These are phyloP conservation scores for Neoseiulus cucumeris DNA, from an alignment of 1,140 invertebrate genomes.

Conservation along the genomic window DNA sequence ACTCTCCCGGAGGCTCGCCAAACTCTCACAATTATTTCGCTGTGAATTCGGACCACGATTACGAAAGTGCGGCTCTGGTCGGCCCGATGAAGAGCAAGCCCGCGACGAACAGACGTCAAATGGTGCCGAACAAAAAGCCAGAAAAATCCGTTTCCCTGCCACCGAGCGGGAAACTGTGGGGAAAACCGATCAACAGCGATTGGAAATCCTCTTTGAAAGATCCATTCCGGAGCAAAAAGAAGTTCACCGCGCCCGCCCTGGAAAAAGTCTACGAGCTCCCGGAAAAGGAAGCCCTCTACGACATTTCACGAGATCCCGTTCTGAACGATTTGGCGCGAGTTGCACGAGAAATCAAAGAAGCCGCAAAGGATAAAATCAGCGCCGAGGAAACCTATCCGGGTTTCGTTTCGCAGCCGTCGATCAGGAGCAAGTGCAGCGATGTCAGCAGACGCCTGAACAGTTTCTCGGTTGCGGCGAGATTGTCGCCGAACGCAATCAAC, in stretches of 20 bases:
- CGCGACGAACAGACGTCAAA: neutral
- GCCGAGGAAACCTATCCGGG: neutral
- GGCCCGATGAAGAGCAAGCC: neutral
- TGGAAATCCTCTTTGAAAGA: constrained; percentile 3
- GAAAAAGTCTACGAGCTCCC: constrained; percentile 7
- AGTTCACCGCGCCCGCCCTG: neutral
- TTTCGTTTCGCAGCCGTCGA: neutral
- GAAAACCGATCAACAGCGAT: neutral
- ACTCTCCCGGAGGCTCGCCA: neutral
- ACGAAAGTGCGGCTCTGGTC: neutral
- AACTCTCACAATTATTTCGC: neutral
- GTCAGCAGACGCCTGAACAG: neutral
- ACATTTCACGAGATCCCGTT: neutral
- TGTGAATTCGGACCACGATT: constrained; percentile 2
- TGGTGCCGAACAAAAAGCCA: neutral
- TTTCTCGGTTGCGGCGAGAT: neutral
- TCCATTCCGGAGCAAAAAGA: constrained; percentile 3
- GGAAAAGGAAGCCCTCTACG: constrained; percentile 6
- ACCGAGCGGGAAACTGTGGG: constrained; percentile 6
- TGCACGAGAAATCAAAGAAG: neutral
- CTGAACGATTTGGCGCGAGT: neutral
- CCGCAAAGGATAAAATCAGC: neutral
- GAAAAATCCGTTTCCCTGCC: neutral
- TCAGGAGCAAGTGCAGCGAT: neutral
- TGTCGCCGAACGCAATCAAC: neutral